Conservation (phyloP, 64 coral and sea anemone genomes). For the Montipora sp. region DNA sequence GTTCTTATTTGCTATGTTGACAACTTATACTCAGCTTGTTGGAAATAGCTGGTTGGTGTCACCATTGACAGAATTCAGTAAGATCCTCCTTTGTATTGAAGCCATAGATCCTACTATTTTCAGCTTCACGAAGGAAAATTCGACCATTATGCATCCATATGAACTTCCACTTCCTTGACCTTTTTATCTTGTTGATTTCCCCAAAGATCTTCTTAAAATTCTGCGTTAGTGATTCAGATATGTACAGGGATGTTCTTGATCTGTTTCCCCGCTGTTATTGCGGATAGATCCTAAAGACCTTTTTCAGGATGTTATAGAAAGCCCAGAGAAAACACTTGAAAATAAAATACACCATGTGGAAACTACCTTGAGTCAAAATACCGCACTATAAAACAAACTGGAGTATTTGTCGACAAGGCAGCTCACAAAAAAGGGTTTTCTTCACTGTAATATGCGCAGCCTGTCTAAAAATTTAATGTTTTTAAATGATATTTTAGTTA, state of each 20-base stretch:
- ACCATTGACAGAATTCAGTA: too few species aligned
- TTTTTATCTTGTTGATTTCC: slow-evolving; percentile 44
- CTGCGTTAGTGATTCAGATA: slow-evolving; percentile 57
- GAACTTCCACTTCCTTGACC: slow-evolving; percentile 45
- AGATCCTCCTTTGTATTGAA: neutral
- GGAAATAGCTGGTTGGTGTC: too few species aligned
- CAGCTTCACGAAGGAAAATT: slow-evolving; percentile 46
- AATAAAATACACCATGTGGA: neutral
- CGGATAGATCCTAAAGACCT: neutral
- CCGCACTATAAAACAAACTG: neutral
- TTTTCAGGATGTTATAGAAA: slow-evolving; percentile 29
- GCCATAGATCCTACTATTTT: neutral
- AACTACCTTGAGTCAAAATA: neutral
- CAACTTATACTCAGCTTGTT: too few species aligned
- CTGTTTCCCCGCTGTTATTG: slow-evolving; percentile 25
- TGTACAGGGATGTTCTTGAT: neutral
- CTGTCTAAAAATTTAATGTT: slow-evolving; percentile 59
- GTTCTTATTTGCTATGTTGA: too few species aligned
- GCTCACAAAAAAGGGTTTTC: slow-evolving; percentile 33
- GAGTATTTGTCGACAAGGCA: slow-evolving; percentile 27
- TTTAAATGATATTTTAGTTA: slow-evolving; percentile 51
- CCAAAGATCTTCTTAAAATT: slow-evolving; percentile 51
- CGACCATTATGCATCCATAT: slow-evolving; percentile 62
- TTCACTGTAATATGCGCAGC: slow-evolving; percentile 71
- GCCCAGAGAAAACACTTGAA: slow-evolving; percentile 2